Percentiles rank a stretch among this genome's conserved stretches.
Conservation (phyloP, 2,113 vertebrate genomes). For the Seriola aureovittata region DNA sequence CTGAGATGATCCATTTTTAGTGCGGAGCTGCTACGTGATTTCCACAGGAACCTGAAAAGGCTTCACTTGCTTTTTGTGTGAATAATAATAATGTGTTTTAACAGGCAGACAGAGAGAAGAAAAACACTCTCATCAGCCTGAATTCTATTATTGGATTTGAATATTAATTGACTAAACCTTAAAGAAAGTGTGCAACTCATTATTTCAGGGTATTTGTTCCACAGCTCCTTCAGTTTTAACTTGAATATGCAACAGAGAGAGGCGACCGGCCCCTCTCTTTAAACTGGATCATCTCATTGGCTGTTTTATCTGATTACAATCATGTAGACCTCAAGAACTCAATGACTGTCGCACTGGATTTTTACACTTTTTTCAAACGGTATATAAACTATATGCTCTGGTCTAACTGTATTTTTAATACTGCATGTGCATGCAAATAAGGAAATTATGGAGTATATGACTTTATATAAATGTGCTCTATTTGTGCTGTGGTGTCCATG, state of each 20-base stretch:
- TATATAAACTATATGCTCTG: constrained; percentile 69
- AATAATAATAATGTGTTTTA: constrained; percentile 35
- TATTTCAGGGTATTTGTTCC: constrained; percentile 23
- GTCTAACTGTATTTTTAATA: constrained; percentile 83
- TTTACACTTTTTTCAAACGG: constrained; percentile 80
- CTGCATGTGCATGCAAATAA: constrained; percentile 87
- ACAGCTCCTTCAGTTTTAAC: constrained; percentile 49
- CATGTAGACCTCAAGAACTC: constrained; percentile 86
- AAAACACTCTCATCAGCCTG: constrained; percentile 10
- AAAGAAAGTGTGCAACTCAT: neutral
- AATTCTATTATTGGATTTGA: constrained; percentile 42
- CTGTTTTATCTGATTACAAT: constrained; percentile 75
- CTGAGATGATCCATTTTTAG: constrained; percentile 78
- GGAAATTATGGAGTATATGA: constrained; percentile 58
- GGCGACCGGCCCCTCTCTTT: constrained; percentile 45
- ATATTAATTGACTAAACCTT: constrained; percentile 14
- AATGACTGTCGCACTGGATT: constrained; percentile 84
- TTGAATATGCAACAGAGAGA: constrained; percentile 73
- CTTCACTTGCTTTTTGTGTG: constrained; percentile 15
- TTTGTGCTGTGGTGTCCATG: constrained; percentile 72
- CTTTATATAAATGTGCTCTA: constrained; percentile 78
- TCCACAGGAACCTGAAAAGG: constrained; percentile 31
- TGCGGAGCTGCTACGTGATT: constrained; percentile 43
- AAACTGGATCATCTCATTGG: constrained; percentile 79
- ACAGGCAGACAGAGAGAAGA: neutral